These are phyloP conservation scores for Acrobasis repandana DNA, from an alignment of 2,888 invertebrate genomes.

Conservation along the genomic window DNA sequence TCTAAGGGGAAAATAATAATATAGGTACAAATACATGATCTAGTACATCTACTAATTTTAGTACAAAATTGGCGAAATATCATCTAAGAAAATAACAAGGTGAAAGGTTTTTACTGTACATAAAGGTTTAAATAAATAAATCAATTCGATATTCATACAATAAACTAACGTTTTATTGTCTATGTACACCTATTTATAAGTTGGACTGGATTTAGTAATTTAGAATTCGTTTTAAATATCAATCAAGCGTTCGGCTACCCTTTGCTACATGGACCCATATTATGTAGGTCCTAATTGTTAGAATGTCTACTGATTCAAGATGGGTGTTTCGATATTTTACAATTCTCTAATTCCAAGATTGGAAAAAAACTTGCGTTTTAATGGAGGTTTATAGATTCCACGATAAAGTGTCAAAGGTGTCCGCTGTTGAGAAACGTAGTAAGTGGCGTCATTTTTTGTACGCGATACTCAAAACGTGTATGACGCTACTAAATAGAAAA, in stretches of 20 bases:
- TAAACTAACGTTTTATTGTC: conserved; percentile 64
- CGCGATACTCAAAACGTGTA: too few relatives aligned
- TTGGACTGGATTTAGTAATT: conserved; percentile 53
- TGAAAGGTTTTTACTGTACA: conserved; percentile 35
- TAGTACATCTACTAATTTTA: conserved; percentile 13
- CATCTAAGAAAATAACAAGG: conserved; percentile 29
- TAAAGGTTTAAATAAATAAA: conserved; percentile 39
- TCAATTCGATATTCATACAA: conserved; percentile 36
- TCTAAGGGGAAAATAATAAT: background rate
- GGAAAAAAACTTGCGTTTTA: too few relatives aligned
- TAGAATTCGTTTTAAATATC: conserved; percentile 36
- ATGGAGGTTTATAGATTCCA: too few relatives aligned
- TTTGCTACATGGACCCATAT: background rate
- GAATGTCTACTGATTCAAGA: too few relatives aligned
- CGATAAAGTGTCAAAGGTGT: too few relatives aligned
- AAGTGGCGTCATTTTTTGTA: too few relatives aligned
- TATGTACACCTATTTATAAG: conserved; percentile 62
- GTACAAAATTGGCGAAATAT: conserved; percentile 24
- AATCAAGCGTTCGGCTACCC: conserved; percentile 23
- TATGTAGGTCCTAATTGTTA: background rate
- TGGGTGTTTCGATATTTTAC: too few relatives aligned
- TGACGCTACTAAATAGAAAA: too few relatives aligned
- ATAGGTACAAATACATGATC: conserved; percentile 1
- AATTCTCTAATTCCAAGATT: too few relatives aligned
- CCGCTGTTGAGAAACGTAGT: too few relatives aligned